A percentile compares a stretch with the other conserved stretches of the same genome.
Evolutionary conservation across 1,140 invertebrate species (phyloP).

Genomic region (Oedothorax gibbosus): DNA sequence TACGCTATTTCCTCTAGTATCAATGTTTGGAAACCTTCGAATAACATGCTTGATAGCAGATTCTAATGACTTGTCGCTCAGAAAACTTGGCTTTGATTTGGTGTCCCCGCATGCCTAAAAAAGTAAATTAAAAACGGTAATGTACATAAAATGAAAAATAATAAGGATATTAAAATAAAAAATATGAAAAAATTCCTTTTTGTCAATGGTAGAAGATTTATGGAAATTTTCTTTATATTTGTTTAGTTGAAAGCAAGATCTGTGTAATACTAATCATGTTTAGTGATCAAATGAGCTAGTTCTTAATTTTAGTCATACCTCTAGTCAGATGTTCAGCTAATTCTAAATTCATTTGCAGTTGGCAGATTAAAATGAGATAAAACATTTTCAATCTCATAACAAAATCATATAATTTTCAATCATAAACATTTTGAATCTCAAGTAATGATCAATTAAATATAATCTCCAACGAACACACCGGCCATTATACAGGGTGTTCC

Average conservation of each 20-base stretch:
- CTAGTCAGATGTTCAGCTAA: no score
- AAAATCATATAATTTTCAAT: no score
- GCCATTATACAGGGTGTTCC: no score
- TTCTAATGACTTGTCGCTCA: slow-evolving; percentile 96
- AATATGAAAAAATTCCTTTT: background rate
- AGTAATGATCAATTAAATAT: no score
- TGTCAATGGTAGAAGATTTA: background rate
- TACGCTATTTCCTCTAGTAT: slow-evolving; percentile 79
- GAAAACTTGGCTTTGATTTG: slow-evolving; percentile 96
- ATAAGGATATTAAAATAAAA: background rate
- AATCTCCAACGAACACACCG: no score
- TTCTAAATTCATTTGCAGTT: no score
- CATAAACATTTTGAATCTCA: no score
- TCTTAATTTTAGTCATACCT: background rate
- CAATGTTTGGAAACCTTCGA: slow-evolving; percentile 94
- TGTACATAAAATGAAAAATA: slow-evolving; percentile 22
- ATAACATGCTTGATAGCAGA: slow-evolving; percentile 95
- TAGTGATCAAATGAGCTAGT: background rate
- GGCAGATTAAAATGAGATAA: no score
- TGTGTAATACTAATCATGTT: no score
- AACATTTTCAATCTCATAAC: no score
- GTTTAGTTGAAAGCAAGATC: background rate
- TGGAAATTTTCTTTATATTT: background rate
- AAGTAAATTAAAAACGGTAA: slow-evolving; percentile 53
- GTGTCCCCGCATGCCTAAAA: slow-evolving; percentile 90